Evolutionary conservation across 1,140 invertebrate genomes (phyloP).

Genomic region (Zaprionus vittiger): DNA sequence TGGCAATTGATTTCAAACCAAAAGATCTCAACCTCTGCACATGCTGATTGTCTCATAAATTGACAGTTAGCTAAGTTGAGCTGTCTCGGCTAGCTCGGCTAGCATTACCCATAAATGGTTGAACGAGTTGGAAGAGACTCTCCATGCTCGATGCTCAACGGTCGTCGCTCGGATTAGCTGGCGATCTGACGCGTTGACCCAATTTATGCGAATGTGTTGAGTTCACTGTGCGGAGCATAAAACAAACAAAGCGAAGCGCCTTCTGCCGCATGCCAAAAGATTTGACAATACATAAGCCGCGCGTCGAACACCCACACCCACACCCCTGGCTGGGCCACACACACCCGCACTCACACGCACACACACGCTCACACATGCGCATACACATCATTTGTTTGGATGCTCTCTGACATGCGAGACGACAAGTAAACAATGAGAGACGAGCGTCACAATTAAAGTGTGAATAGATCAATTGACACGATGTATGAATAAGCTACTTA

Average conservation of each 20-base stretch:
- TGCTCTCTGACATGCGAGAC: conserved; percentile 51
- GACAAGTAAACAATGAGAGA: conserved; percentile 44
- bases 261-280: conserved; percentile 54
- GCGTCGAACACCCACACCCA: conserved; percentile 31
- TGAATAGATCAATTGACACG: conserved; percentile 63
- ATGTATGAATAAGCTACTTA: conserved; percentile 59
- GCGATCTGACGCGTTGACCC: conserved; percentile 53
- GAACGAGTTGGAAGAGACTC: conserved; percentile 1
- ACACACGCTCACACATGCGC: conserved; percentile 7
- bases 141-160: conserved; percentile 12
- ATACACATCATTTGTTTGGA: conserved; percentile 26
- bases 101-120: conserved; percentile 33
- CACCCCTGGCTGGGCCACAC: conserved; percentile 17
- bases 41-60: conserved; percentile 68
- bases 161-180: conserved; percentile 53
- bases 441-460: conserved; percentile 70
- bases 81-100: conserved; percentile 3
- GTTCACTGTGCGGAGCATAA: conserved; percentile 30
- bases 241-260: conserved; percentile 60
- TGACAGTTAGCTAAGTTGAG: conserved; percentile 52
- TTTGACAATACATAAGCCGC: conserved; percentile 52
- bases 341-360: conserved; percentile 10
- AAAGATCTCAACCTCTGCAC: conserved; percentile 64
- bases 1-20: conserved; percentile 73
- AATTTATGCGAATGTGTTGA: conserved; percentile 56